phyloP scores from a whole-genome alignment of 2,888 invertebrate species.

The Brenthis ino region DNA sequence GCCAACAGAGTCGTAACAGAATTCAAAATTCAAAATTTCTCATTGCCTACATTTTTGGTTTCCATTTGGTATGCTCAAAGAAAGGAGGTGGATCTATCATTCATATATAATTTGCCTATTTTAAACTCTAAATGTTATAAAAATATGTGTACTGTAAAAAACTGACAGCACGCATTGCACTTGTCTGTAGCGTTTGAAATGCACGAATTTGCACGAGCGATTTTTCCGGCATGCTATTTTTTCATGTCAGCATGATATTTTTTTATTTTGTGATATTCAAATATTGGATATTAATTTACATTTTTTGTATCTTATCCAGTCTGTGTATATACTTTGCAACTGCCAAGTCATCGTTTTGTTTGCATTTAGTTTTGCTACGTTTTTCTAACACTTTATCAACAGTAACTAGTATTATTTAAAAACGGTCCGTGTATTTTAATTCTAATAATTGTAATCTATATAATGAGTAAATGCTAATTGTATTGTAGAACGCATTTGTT shows the following conservation, averaged over 20 bases:
- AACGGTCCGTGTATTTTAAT: background rate
- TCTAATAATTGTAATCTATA: background rate
- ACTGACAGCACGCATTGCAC: slow-evolving; percentile 37
- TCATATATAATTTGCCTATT: slow-evolving; percentile 31
- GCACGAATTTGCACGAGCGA: slow-evolving; percentile 43
- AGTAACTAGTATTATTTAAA: background rate
- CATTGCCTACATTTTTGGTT: slow-evolving; percentile 59
- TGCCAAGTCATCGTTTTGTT: background rate
- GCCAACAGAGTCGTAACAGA: slow-evolving; percentile 72
- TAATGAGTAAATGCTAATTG: slow-evolving; percentile 2
- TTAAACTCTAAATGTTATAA: slow-evolving; percentile 22
- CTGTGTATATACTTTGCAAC: background rate
- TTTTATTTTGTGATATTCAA: slow-evolving; percentile 18
- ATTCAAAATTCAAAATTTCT: slow-evolving; percentile 75
- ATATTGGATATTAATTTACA: slow-evolving; percentile 14
- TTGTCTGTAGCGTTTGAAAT: slow-evolving; percentile 31
- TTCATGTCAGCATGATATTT: slow-evolving; percentile 35
- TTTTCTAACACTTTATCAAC: background rate
- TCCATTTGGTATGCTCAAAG: slow-evolving; percentile 73
- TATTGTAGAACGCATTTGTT: slow-evolving; percentile 7
- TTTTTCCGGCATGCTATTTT: slow-evolving; percentile 24
- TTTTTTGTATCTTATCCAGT: slow-evolving; percentile 2
- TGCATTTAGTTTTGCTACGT: slow-evolving; percentile 1
- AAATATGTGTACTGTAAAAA: slow-evolving; percentile 20
- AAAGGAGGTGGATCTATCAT: slow-evolving; percentile 69